Evolutionary conservation across 2,113 vertebrate genomes (phyloP), one percentile per base, ranked within the genome.

Genomic region (Hemichromis elongatus): DNA sequence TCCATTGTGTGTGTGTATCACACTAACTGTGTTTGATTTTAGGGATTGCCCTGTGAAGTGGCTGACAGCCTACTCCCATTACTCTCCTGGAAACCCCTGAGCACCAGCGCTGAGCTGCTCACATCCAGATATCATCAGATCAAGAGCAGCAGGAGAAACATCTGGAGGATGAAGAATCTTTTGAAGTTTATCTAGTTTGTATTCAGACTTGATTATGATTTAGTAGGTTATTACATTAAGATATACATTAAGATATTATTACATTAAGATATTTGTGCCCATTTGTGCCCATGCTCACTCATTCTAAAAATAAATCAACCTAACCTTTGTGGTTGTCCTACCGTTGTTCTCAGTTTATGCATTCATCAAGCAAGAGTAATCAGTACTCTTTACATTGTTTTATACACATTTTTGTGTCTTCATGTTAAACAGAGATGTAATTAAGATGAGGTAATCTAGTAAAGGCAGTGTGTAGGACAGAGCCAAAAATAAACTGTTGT

Each of bases 41-140:
- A 96, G 95, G 90, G 95, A 96, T 66, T 93, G 92, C 73, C 88
- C 91, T 52, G 86, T 93, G 59, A 94, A 93, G 87, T 95, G 94
- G 95, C 30, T 95, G 57, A 73, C 90, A 19, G 81, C 93, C 7
- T 92, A 86, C 77, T 66, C 93, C 9, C 79, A 84, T 5, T 89
- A 87, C 35, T 81, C 73, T 85, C 90, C 88, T 42, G 91, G 81
- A 78, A 89, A 91, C 3, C 70, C 66, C 50, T 90, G 77, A 93
- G 40, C 24, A 52, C 13, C 68, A 47, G 40, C 79, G 68, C 83
- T 55, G 81, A 83, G 57, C 26, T 12, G 19, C 35, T 33, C 24
- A 24, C 11, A 7, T 42, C 24, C 30, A 42, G 37, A 70, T 70
- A 16, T 70, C 26, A 35, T 45, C 50, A 35, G 50, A 47, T 19